Percentiles rank a stretch among this genome's conserved stretches.
Conservation (phyloP, 2,113 vertebrate genomes). For the Gymnocephalus cernua region DNA sequence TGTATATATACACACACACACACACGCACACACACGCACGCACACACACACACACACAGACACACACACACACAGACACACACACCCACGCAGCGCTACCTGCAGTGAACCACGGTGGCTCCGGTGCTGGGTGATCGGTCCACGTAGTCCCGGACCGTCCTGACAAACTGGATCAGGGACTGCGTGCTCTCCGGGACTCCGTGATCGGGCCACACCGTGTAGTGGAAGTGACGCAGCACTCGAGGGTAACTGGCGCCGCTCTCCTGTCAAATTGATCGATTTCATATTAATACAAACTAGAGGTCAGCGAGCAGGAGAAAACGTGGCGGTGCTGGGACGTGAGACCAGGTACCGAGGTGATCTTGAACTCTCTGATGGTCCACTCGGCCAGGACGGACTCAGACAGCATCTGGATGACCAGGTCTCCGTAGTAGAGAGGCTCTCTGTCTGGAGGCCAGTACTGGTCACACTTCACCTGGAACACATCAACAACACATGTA, state of each 20-base stretch:
- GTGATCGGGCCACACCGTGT: conserved; percentile 98
- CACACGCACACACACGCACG: conserved; percentile 4
- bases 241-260: conserved; percentile 86
- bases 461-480: conserved; percentile 96
- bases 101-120: conserved; percentile 94
- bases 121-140: conserved; percentile 90
- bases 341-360: conserved; percentile 83
- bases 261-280: conserved; percentile 84
- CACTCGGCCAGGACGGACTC: conserved; percentile 96
- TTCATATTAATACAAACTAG: too few relatives aligned
- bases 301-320: background rate
- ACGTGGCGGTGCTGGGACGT: background rate
- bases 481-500: background rate
- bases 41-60: background rate
- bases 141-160: conserved; percentile 94
- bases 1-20: conserved; percentile 23
- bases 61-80: background rate
- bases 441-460: conserved; percentile 96
- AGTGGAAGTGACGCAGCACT: conserved; percentile 96
- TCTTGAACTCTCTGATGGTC: conserved; percentile 97
- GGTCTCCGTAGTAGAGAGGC: conserved; percentile 95
- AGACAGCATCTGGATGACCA: conserved; percentile 94
- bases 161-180: conserved; percentile 95
- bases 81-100: conserved; percentile 77
- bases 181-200: conserved; percentile 96